Evolutionary conservation across 2,888 invertebrate genomes (phyloP), one percentile per base, ranked within the genome.

Genomic region (Parnassius smintheus): DNA sequence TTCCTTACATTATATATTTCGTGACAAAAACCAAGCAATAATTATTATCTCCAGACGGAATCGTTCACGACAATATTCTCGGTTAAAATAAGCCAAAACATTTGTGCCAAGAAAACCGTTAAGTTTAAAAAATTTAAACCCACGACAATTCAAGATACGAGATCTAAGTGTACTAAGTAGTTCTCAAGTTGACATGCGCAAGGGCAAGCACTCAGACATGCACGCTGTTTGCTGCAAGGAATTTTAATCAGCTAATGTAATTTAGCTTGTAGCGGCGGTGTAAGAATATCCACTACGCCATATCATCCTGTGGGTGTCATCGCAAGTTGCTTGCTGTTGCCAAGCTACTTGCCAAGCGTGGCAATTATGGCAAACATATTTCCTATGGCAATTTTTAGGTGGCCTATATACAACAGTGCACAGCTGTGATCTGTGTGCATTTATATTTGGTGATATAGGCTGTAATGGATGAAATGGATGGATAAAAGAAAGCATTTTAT

Each of bases 101-200:
- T 60, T 64, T 56, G 59, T 59, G 60, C 49, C 56, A 56, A 48
- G 35, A 25, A 50, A 44, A 53, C 64, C 60, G 60, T 60, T 64
- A 57, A 53, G 60, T 53, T 64, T 51, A 25, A 56, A 64, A 59
- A 64, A 59, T 51, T 59, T 59, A 46, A 51, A 59, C 46, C 52
- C 63, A 59, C 49, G 56, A 52, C 25, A 22, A 60, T 56, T 56
- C 25, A 22, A 60, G 64, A 59, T 60, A 60, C 60, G 42, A 46
- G 59, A 64, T 64, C 64, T 57, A 60, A 59, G 53, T 56, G 59
- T 13, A 45, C 51, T 59, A 63, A 64, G 63, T 60, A 49, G 56
- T 44, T 57, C 60, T 56, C 56, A 12, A 59, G 42, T 53, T 51
- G 63, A 64, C 51, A 56, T 56, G 64, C 56, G 56, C 46, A 22